Evolutionary conservation across 2,888 invertebrate genomes (phyloP).

Genomic region (Brachylomia viminalis): DNA sequence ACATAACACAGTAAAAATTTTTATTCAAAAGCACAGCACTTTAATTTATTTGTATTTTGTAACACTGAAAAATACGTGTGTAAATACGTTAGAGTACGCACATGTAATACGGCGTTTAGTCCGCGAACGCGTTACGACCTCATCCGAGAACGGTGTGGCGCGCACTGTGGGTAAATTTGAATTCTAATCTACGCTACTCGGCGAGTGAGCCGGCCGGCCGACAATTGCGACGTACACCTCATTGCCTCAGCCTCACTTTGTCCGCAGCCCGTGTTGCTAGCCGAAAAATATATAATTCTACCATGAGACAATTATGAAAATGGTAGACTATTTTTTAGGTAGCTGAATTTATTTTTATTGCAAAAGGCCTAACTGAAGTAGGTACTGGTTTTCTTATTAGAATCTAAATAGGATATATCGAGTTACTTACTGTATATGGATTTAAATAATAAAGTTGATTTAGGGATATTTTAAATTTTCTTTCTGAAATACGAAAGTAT

Average conservation of each 20-base stretch:
- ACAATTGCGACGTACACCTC: conserved; percentile 63
- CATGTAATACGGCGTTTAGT: conserved; percentile 58
- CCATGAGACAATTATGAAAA: conserved; percentile 36
- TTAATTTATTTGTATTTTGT: conserved; percentile 54
- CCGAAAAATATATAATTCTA: conserved; percentile 46
- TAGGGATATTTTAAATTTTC: not conserved
- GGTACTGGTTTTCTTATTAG: not conserved
- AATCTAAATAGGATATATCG: not conserved
- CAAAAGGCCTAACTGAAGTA: no score
- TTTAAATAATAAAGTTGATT: not conserved
- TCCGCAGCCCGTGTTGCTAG: conserved; percentile 66
- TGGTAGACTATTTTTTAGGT: conserved; percentile 32
- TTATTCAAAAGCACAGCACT: conserved; percentile 63
- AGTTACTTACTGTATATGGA: not conserved
- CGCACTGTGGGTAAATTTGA: conserved; percentile 47
- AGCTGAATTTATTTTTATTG: not conserved
- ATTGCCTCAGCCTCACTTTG: no score
- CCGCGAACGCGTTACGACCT: conserved; percentile 55
- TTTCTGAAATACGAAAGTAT: not conserved
- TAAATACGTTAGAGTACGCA: conserved; percentile 61
- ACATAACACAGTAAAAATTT: conserved; percentile 80
- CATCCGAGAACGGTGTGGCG: conserved; percentile 39
- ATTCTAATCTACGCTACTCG: conserved; percentile 48
- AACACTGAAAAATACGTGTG: conserved; percentile 53
- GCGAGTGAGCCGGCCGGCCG: conserved; percentile 53